Percentiles rank a stretch among this genome's conserved stretches.
phyloP scores from a whole-genome alignment of 2,113 vertebrate genomes.

The Corythoichthys intestinalis region DNA sequence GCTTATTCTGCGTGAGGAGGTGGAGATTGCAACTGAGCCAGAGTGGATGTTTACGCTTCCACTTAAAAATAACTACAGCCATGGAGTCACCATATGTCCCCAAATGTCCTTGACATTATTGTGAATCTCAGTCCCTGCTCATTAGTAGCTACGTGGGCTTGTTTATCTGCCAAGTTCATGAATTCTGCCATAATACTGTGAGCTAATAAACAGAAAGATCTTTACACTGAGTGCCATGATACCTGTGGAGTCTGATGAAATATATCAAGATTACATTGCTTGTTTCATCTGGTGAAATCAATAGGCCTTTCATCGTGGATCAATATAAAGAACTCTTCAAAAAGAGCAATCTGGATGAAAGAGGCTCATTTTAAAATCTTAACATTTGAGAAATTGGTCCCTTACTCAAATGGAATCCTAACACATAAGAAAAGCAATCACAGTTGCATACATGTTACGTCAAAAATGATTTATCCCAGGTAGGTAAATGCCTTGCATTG shows the following conservation, averaged over 20 bases:
- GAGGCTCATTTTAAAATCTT: conserved; percentile 7
- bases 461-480: conserved; percentile 1
- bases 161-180: conserved; percentile 9
- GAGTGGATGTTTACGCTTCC: conserved; percentile 21
- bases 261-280: neutral
- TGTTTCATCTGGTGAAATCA: conserved; percentile 8
- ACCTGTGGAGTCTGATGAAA: neutral
- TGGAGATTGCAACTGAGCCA: conserved; percentile 36
- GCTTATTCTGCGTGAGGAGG: conserved; percentile 17
- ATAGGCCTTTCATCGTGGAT: conserved; percentile 13
- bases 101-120: conserved; percentile 18
- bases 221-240: neutral
- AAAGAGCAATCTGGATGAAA: neutral
- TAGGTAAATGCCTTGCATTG: neutral
- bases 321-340: neutral
- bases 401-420: neutral
- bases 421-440: neutral
- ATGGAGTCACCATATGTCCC: neutral
- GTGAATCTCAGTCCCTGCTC: conserved; percentile 14
- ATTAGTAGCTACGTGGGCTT: conserved; percentile 11
- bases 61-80: conserved; percentile 44
- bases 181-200: neutral
- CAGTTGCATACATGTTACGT: neutral
- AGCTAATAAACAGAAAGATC: neutral
- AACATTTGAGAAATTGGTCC: neutral